Evolutionary conservation across 2,113 vertebrate species (phyloP).

Genomic region (Colistium nudipinnis): DNA sequence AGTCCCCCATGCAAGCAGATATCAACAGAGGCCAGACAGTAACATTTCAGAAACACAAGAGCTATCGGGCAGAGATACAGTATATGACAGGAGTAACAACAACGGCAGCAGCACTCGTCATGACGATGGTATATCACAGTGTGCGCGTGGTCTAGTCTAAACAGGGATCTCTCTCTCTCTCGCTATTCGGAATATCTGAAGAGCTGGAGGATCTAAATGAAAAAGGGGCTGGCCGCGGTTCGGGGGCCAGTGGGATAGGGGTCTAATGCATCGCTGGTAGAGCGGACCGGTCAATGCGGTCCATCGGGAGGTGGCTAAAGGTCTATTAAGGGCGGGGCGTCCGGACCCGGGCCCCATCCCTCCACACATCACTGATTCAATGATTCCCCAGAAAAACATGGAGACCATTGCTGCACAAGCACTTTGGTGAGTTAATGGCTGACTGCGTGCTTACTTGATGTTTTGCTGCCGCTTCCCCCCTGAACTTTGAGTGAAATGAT

Average conservation of each 20-base stretch:
- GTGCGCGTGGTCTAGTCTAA: neutral
- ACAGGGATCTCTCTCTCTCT: neutral
- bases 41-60: slow-evolving; percentile 58
- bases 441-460: slow-evolving; percentile 71
- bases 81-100: slow-evolving; percentile 27
- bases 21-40: slow-evolving; percentile 54
- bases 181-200: neutral
- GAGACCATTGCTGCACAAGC: slow-evolving; percentile 71
- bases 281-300: slow-evolving; percentile 73
- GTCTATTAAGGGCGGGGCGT: slow-evolving; percentile 67
- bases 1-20: slow-evolving; percentile 74
- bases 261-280: slow-evolving; percentile 67
- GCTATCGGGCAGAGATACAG: slow-evolving; percentile 10
- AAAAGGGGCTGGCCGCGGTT: too few species aligned
- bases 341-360: slow-evolving; percentile 54
- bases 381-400: slow-evolving; percentile 57
- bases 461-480: slow-evolving; percentile 53
- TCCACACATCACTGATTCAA: slow-evolving; percentile 73
- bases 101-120: slow-evolving; percentile 24
- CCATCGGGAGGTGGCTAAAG: slow-evolving; percentile 66
- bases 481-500: slow-evolving; percentile 70
- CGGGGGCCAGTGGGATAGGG: slow-evolving; percentile 49
- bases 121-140: neutral
- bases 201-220: too few species aligned
- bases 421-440: slow-evolving; percentile 73